Base-by-base conservation (phyloP, 2,888 invertebrate genomes). In the Trissolcus brochymenae region DNA sequence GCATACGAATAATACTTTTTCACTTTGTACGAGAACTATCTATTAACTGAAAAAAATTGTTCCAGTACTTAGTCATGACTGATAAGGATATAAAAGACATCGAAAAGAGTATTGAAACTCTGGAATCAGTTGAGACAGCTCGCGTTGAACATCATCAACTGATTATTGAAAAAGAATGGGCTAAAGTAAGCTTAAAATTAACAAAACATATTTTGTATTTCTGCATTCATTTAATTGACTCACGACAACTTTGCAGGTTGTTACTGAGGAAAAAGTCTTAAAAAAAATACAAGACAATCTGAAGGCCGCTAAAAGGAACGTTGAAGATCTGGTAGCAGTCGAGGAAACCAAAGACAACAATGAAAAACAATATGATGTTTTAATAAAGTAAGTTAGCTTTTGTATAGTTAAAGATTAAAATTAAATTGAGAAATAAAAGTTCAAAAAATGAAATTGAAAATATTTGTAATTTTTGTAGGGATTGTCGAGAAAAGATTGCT, bases 111-210 rank as follows among this genome's bases (percentile, higher is more conserved):
- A 90, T 92, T 80, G 91, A 92, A 46, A 90, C 91, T 59, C 85
- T 93, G 46, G 90, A 91, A 75, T 91, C 92, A 0, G 88, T 92
- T 0, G 91, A 92, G 67, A 90, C 91, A 56, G 89, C 91, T 13
- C 90, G 91, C 67, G 85, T 88, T 2, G 90, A 91, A 78, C 88
- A 91, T 53, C 86, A 88, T 51, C 80, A 86, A 0, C 84, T 93
- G 6, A 90, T 92, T 80, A 90, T 91, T 77, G 93, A 94, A 85
- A 90, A 92, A 75, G 90, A 91, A 21, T 92, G 91, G 92, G 84
- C 87, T 13, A 59, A 29, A 25, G 88, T 88, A 41, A 80, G 81
- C 80, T 51, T 62, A 3, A 14, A 25, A 25, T 25, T 40, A 40
- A 16, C 14, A 49, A 3, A 16, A 16, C 0, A 53, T 53, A 41